Evolutionary conservation across 2,113 vertebrate genomes (phyloP).

Genomic region (Trichomycterus rosablanca): DNA sequence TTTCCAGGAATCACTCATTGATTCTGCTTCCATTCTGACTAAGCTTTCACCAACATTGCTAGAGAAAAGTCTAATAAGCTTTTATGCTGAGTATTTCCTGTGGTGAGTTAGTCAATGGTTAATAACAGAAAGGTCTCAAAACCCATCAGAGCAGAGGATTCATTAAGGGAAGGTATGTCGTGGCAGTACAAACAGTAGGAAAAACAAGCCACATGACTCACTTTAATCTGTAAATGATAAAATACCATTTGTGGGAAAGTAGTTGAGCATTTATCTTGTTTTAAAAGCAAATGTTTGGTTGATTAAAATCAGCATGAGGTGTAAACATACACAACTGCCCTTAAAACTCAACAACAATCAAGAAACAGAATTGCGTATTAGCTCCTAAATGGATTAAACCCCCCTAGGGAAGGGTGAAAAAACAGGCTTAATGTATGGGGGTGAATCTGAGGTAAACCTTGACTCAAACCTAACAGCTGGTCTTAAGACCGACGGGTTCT

Average conservation of each 20-base stretch:
- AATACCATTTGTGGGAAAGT: no score
- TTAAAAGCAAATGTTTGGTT: not conserved
- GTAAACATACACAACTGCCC: conserved; percentile 13
- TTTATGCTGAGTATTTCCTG: conserved; percentile 1
- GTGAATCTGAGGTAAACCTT: not conserved
- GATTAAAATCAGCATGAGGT: conserved; percentile 13
- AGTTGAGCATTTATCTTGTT: no score
- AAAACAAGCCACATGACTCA: conserved; percentile 24
- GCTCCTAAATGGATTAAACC: conserved; percentile 38
- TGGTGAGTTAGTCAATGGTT: conserved; percentile 6
- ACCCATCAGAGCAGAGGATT: conserved; percentile 15
- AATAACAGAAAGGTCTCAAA: not conserved
- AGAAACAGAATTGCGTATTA: conserved; percentile 25
- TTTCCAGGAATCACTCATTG: conserved; percentile 12
- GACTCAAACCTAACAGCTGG: conserved; percentile 43
- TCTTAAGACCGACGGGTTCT: conserved; percentile 16
- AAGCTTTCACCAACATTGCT: conserved; percentile 15
- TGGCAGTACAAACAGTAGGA: not conserved
- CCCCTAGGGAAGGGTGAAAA: conserved; percentile 9
- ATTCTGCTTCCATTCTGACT: not conserved
- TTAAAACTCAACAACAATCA: no score
- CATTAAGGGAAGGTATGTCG: conserved; percentile 14
- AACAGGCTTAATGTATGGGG: not conserved
- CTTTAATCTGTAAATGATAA: not conserved
- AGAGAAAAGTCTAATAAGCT: conserved; percentile 16